Base-by-base conservation (phyloP, 2,113 vertebrate species). In the Casuarius casuarius region DNA sequence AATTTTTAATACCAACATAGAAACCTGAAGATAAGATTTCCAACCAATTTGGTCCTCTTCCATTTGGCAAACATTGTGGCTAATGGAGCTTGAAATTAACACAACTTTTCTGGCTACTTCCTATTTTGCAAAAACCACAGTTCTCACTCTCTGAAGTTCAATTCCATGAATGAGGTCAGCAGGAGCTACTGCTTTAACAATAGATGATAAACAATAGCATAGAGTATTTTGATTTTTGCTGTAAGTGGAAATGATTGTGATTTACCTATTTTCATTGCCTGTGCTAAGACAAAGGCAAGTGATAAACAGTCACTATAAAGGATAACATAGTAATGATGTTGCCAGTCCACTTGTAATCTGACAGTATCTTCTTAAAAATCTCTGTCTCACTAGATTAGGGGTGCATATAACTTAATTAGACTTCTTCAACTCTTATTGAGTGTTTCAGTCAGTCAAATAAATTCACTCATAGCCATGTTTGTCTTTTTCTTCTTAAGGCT, bases 61-160 rank as follows among this genome's bases (percentile, higher is more conserved):
- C 94, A 88, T 86, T 97, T 96, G 96, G 94, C 94, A 87, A 95
- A 89, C 70, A 38, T 44, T 56, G 31, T 76, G 61, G 49, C 83
- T 95, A 97, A 97, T 90, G 62, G 68, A 92, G 87, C 92, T 51
- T 95, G 97, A 97, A 96, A 97, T 96, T 96, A 96, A 95, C 96
- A 42, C 86, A 87, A 48, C n/a, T 92, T 95, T 95, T 94, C 94
- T 95, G 85, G 92, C 96, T 92, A 95, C 83, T 95, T 95, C 62
- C 78, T 87, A 63, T 91, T 97, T 92, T 95, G 51, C 58, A 91
- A 86, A 95, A 85, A 67, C 74, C 84, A 46, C 62, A 74, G 51
- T 71, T 48, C 44, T 62, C 56, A 5, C 38, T 54, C 70, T 48
- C 9, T 2, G 3, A 87, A 51, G 35, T 33, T 67, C 35, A 49